Base-by-base conservation (phyloP, 92 coral and sea anemone genomes). In the Paragorgia papillata region DNA sequence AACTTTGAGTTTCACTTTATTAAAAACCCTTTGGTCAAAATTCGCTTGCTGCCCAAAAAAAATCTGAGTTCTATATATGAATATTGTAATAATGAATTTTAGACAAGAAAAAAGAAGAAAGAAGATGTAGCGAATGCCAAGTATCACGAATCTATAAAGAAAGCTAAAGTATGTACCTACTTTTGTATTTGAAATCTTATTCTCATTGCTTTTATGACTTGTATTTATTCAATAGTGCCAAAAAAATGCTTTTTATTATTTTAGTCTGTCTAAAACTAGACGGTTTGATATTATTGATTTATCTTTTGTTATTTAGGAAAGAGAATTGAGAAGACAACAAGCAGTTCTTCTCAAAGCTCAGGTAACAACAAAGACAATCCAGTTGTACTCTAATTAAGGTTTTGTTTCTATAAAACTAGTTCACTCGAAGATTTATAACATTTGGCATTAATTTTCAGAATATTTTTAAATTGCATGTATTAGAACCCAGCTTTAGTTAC, bases 301-400 rank as follows among this genome's bases (percentile, higher is more conserved):
- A 30, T 33, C 37, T 49, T 54, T 34, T 53, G 25, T 26, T 21
- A 31, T 66, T 14, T 46, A 94, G 98, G 98, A 94, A 82, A 87
- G 97, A 74, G 98, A 94, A 62, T 91, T 94, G 13, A 94, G 90
- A 77, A 91, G 98, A 10, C 96, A 90, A 41, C 98, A 94, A 51
- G 90, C 88, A 37, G 73, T 88, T 28, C 93, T 94, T 34, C 95
- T 94, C 27, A 93, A 93, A 67, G 97, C 91, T 63, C 97, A 93
- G 91, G 97, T 92, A 49, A 43, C 40, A 44, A 37, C 43, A 10
- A n/a, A n/a, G n/a, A n/a, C n/a, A n/a, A n/a, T n/a, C n/a, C n/a
- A n/a, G n/a, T n/a, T n/a, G n/a, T n/a, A n/a, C n/a, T n/a, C n/a
- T n/a, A n/a, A n/a, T n/a, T n/a, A n/a, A n/a, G n/a, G n/a, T n/a